These are phyloP conservation scores for Leptatherina wallacei DNA, from an alignment of 2,797 vertebrate species.

Conservation along the genomic window DNA sequence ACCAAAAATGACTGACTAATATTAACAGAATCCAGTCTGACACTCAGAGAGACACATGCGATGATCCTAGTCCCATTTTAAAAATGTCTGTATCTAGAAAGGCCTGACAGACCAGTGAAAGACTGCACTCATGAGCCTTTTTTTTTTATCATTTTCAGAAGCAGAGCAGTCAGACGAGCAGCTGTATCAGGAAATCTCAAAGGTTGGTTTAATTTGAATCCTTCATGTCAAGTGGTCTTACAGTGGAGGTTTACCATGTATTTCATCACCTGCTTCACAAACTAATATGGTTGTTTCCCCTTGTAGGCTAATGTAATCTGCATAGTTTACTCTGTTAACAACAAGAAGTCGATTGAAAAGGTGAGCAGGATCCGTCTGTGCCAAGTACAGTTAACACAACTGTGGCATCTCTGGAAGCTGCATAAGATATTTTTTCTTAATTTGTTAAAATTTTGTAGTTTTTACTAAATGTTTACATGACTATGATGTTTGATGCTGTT, in stretches of 20 bases:
- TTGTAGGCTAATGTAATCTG: conserved; percentile 86
- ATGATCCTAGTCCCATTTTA: not conserved
- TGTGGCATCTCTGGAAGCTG: not conserved
- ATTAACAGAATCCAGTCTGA: not conserved
- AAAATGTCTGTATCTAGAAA: not conserved
- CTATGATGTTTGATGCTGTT: conserved; percentile 30
- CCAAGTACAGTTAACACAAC: not conserved
- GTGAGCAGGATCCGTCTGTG: conserved; percentile 53
- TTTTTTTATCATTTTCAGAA: conserved; percentile 79
- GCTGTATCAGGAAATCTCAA: conserved; percentile 95
- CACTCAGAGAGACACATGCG: not conserved
- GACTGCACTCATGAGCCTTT: conserved; percentile 14
- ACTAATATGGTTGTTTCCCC: conserved; percentile 20
- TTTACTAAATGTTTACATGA: not conserved
- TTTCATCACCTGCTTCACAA: not conserved
- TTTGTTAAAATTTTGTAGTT: not conserved
- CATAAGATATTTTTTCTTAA: not conserved
- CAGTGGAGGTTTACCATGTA: not conserved
- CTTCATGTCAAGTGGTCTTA: not conserved
- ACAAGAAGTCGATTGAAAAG: conserved; percentile 88
- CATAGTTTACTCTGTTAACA: conserved; percentile 87
- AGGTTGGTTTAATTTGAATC: conserved; percentile 80
- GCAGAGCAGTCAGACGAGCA: conserved; percentile 96
- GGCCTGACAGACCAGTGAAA: not conserved
- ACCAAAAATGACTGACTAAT: not conserved